A percentile compares a stretch with the other conserved stretches of the same genome.
Evolutionary conservation across 1,140 invertebrate genomes (phyloP).

Genomic region (Gryllus bimaculatus): DNA sequence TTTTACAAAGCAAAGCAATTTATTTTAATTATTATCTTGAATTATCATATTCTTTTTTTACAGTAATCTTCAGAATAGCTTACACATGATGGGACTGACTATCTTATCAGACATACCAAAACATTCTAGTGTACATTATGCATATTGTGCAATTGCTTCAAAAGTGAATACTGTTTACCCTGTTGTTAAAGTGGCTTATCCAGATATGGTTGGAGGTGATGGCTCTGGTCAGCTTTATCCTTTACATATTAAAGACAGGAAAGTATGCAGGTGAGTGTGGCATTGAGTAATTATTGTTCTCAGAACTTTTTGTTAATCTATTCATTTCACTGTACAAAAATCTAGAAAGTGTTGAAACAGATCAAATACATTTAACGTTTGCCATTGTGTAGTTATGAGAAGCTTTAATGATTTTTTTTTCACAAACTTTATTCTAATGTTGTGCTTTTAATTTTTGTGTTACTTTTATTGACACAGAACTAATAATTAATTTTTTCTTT

Average conservation of each 20-base stretch:
- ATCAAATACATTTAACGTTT: too few species aligned
- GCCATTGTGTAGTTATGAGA: too few species aligned
- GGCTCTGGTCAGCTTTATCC: constrained; percentile 44
- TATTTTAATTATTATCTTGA: too few species aligned
- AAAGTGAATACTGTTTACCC: constrained; percentile 50
- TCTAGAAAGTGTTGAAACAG: too few species aligned
- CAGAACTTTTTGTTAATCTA: too few species aligned
- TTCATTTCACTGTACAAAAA: too few species aligned
- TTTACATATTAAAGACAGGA: constrained; percentile 50
- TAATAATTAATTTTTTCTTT: constrained; percentile 11
- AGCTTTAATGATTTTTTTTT: too few species aligned
- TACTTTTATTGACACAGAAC: too few species aligned
- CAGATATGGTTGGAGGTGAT: constrained; percentile 53
- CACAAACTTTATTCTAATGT: too few species aligned
- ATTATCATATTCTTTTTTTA: background rate
- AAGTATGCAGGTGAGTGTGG: constrained; percentile 43
- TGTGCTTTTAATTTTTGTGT: too few species aligned
- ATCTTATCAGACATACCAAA: constrained; percentile 25
- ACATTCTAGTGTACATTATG: constrained; percentile 25
- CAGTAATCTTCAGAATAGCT: constrained; percentile 10
- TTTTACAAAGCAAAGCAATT: background rate
- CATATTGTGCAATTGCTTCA: constrained; percentile 37
- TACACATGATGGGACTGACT: constrained; percentile 24
- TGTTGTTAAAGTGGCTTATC: constrained; percentile 67
- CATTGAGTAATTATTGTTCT: too few species aligned